Evolutionary conservation across 2,113 vertebrate species (phyloP).

Genomic region (Hippocampus abdominalis): DNA sequence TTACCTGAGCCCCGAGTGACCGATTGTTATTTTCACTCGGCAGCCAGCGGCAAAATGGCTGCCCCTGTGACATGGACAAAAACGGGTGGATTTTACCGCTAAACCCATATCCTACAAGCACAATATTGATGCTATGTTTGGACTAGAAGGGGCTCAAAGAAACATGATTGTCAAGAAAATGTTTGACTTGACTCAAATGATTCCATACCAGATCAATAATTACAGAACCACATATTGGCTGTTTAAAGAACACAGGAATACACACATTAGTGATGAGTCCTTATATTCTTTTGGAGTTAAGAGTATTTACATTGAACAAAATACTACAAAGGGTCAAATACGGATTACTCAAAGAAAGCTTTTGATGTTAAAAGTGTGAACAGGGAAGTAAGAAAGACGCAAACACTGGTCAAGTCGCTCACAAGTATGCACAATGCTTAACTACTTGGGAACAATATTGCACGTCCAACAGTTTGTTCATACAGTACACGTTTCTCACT

Average conservation of each 20-base stretch:
- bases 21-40: too few relatives aligned
- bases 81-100: too few relatives aligned
- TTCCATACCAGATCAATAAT: background rate
- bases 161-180: too few relatives aligned
- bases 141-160: too few relatives aligned
- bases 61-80: too few relatives aligned
- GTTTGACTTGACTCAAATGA: background rate
- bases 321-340: constrained; percentile 18
- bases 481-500: constrained; percentile 46
- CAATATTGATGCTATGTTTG: too few relatives aligned
- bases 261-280: constrained; percentile 7
- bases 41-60: too few relatives aligned
- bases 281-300: constrained; percentile 21
- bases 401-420: constrained; percentile 40
- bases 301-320: constrained; percentile 25
- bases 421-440: constrained; percentile 27
- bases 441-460: constrained; percentile 48
- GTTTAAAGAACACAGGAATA: constrained; percentile 8
- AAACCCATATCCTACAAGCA: too few relatives aligned
- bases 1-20: too few relatives aligned
- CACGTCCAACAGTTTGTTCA: constrained; percentile 45
- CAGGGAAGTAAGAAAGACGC: constrained; percentile 18
- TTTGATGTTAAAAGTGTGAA: constrained; percentile 2
- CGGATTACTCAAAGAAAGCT: background rate
- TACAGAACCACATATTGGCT: background rate